Conservation (phyloP, 2,797 vertebrate genomes). For the Phylloscopus collybita region DNA sequence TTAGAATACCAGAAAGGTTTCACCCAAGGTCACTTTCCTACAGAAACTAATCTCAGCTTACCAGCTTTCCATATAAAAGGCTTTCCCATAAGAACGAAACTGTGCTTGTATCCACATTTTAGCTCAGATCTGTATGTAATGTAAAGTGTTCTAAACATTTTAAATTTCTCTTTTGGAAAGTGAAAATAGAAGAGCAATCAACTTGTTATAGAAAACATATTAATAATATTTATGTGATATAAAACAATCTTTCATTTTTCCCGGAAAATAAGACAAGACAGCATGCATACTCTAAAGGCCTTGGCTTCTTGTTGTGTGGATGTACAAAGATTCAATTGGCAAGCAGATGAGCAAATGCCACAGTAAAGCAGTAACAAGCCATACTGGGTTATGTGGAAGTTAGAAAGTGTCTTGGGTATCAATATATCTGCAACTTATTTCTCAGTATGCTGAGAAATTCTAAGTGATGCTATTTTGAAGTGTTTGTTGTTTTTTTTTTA, state of each 20-base stretch:
- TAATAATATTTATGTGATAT: not conserved
- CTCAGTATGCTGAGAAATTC: fast-evolving
- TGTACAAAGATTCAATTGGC: not conserved
- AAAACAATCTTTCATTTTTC: not conserved
- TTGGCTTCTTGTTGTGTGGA: not conserved
- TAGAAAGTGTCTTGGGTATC: not conserved
- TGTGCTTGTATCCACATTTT: not conserved
- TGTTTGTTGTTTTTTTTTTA: too few species aligned
- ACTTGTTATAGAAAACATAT: not conserved
- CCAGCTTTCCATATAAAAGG: not conserved
- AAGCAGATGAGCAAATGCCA: not conserved
- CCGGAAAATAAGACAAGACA: not conserved
- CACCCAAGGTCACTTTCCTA: not conserved
- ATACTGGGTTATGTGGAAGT: not conserved
- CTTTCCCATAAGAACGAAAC: not conserved
- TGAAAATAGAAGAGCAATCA: not conserved
- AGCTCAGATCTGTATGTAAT: not conserved
- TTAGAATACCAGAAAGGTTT: not conserved
- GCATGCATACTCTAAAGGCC: not conserved
- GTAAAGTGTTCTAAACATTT: not conserved
- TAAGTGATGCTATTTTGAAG: not conserved
- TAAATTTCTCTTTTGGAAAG: not conserved
- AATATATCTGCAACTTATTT: not conserved
- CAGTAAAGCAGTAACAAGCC: fast-evolving
- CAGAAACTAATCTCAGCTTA: not conserved